These are phyloP conservation scores for Eulemur macaco DNA, from an alignment of 2,113 vertebrate species.

Conservation along the genomic window DNA sequence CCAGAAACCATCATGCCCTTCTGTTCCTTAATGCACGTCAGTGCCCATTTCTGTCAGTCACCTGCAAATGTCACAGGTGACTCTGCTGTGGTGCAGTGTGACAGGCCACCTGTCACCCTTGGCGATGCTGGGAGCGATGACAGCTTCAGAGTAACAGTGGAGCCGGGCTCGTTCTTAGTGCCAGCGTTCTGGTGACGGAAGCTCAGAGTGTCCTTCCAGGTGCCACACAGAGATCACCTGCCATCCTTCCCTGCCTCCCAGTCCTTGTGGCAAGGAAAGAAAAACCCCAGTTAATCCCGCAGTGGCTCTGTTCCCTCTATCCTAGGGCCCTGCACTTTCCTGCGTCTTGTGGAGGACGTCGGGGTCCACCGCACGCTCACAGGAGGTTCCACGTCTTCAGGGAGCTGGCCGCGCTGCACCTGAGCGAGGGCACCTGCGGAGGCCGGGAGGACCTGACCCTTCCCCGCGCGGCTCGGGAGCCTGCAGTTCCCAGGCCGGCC, in stretches of 20 bases:
- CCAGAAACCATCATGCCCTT: background rate
- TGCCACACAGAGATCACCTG: background rate
- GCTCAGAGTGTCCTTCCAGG: background rate
- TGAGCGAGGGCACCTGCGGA: background rate
- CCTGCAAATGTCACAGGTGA: slow-evolving; percentile 53
- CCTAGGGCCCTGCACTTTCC: background rate
- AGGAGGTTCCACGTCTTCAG: background rate
- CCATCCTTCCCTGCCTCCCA: background rate
- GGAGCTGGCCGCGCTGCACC: background rate
- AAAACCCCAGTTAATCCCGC: background rate
- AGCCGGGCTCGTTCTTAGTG: background rate
- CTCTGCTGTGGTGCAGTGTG: background rate
- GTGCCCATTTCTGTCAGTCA: slow-evolving; percentile 44
- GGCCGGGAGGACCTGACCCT: background rate
- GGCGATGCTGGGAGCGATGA: slow-evolving; percentile 59
- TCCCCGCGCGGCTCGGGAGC: too few relatives aligned
- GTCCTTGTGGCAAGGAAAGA: background rate
- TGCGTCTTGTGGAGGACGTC: background rate
- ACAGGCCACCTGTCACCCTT: slow-evolving; percentile 65
- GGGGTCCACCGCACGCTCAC: background rate
- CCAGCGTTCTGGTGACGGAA: background rate
- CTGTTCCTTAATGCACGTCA: background rate
- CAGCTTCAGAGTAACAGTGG: slow-evolving; percentile 31
- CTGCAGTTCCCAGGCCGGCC: slow-evolving; percentile 69
- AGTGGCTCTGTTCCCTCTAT: background rate